Percentiles rank a stretch among this genome's conserved stretches.
phyloP scores from a whole-genome alignment of 2,888 invertebrate genomes.

The Heliconius erato region DNA sequence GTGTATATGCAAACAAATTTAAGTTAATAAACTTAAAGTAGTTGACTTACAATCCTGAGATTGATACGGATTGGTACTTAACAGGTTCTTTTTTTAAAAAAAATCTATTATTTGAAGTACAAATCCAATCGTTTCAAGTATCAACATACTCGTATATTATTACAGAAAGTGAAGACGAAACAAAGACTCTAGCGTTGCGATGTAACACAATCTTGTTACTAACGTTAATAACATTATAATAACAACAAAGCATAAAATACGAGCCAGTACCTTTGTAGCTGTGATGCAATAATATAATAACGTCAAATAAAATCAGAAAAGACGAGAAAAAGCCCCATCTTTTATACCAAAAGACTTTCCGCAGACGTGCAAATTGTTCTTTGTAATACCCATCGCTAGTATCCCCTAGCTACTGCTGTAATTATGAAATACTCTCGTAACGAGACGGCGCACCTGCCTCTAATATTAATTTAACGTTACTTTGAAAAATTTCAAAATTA shows the following conservation, averaged over 20 bases:
- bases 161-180: background rate
- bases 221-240: conserved; percentile 11
- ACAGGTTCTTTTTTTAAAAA: no score
- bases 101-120: no score
- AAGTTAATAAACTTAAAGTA: no score
- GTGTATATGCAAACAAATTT: no score
- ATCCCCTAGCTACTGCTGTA: conserved; percentile 53
- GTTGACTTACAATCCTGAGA: no score
- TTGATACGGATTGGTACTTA: no score
- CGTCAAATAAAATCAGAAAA: conserved; percentile 51
- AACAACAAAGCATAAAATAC: conserved; percentile 7
- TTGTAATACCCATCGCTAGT: conserved; percentile 56
- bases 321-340: conserved; percentile 47
- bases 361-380: conserved; percentile 56
- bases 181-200: background rate
- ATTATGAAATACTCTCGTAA: conserved; percentile 57
- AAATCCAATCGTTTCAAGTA: no score
- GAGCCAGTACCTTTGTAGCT: background rate
- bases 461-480: conserved; percentile 56
- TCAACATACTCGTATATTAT: no score
- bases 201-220: background rate
- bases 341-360: conserved; percentile 49
- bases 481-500: conserved; percentile 53
- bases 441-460: conserved; percentile 56
- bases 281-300: conserved; percentile 53